phyloP scores from a whole-genome alignment of 23 tunicate species.

The Clavelina lepadiformis region DNA sequence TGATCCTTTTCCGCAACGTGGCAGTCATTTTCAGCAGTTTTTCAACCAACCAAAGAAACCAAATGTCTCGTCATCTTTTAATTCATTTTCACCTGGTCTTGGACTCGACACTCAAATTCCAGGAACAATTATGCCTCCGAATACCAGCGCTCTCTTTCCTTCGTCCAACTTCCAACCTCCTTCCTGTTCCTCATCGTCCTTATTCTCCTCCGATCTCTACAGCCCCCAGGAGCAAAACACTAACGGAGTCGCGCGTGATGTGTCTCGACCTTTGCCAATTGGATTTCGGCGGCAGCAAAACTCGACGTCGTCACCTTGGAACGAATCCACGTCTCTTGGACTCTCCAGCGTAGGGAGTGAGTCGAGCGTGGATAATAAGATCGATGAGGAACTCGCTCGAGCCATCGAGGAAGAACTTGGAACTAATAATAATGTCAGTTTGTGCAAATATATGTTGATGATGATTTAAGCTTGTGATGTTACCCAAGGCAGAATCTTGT shows the following conservation, averaged over 20 bases:
- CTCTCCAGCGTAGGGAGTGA: constrained; percentile 3
- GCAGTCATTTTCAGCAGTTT: constrained; percentile 34
- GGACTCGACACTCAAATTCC: too few relatives aligned
- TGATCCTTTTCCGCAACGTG: constrained; percentile 14
- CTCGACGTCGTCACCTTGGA: constrained; percentile 5
- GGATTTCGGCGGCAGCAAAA: constrained; percentile 63
- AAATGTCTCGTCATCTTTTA: constrained; percentile 5
- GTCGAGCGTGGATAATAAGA: constrained; percentile 39
- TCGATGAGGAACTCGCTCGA: constrained; percentile 49
- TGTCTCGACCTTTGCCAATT: constrained; percentile 43
- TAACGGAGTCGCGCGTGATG: not conserved
- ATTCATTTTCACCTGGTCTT: too few relatives aligned
- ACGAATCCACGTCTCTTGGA: constrained; percentile 4
- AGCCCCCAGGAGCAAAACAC: constrained; percentile 3
- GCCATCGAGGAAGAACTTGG: constrained; percentile 55
- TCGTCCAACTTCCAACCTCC: constrained; percentile 8
- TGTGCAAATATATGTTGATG: too few relatives aligned
- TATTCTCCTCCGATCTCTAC: constrained; percentile 21
- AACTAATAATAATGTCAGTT: too few relatives aligned
- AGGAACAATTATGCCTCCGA: too few relatives aligned
- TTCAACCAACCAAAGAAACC: too few relatives aligned
- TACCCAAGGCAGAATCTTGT: too few relatives aligned
- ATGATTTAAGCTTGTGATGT: too few relatives aligned
- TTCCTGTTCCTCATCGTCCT: constrained; percentile 8
- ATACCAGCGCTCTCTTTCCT: not conserved